phyloP scores from a whole-genome alignment of 2,797 vertebrate genomes.

The Telmatherina bonti region DNA sequence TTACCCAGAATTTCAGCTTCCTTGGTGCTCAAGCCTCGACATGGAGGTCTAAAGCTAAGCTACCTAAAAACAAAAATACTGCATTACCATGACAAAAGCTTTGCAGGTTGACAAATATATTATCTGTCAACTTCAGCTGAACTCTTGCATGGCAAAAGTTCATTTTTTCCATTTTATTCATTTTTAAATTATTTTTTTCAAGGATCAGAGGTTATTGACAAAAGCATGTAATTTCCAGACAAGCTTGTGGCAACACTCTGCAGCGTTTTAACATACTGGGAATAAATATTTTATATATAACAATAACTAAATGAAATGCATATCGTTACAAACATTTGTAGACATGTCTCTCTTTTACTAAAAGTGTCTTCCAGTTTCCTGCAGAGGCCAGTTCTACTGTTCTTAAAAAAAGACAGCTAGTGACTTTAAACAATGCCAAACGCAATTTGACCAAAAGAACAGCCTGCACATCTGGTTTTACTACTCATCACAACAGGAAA shows the following conservation, averaged over 20 bases:
- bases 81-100: conserved; percentile 40
- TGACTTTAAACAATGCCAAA: background rate
- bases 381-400: background rate
- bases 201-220: background rate
- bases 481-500: conserved; percentile 33
- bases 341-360: background rate
- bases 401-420: background rate
- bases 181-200: too few species aligned
- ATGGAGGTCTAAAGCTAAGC: conserved; percentile 23
- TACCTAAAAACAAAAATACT: conserved; percentile 44
- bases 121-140: background rate
- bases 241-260: background rate
- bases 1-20: conserved; percentile 31
- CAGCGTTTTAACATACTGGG: background rate
- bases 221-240: background rate
- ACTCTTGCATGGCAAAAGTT: background rate
- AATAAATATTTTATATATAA: background rate
- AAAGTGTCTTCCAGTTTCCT: background rate
- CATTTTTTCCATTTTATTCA: too few species aligned
- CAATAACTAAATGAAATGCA: background rate
- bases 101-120: conserved; percentile 2
- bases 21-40: conserved; percentile 31
- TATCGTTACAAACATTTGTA: background rate
- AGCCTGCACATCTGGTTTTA: conserved; percentile 42
- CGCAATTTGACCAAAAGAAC: background rate